Evolutionary conservation across 2,113 vertebrate species (phyloP).

Genomic region (Todiramphus chloris): DNA sequence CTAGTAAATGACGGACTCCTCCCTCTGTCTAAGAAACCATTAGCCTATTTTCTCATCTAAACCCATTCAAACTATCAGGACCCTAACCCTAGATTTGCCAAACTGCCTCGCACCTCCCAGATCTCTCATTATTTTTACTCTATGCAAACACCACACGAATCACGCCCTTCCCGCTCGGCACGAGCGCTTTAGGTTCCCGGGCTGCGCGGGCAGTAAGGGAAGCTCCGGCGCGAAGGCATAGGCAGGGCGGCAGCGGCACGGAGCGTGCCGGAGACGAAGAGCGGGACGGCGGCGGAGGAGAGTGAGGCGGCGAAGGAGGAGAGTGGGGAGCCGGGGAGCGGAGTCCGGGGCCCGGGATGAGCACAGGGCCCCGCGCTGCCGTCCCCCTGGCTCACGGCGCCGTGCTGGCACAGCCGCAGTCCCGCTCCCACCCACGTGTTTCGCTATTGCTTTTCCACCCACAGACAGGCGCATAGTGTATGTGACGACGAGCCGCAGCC

Average conservation of each 20-base stretch:
- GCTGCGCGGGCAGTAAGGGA: background rate
- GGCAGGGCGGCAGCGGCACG: background rate
- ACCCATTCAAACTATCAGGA: background rate
- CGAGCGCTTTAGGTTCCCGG: background rate
- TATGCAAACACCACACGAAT: background rate
- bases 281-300: background rate
- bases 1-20: constrained; percentile 30
- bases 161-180: background rate
- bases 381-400: background rate
- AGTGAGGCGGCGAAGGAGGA: too few relatives aligned
- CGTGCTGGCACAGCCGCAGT: background rate
- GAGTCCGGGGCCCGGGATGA: background rate
- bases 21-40: constrained; percentile 55
- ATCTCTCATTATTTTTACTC: background rate
- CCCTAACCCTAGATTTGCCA: background rate
- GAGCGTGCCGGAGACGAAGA: too few relatives aligned
- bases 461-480: background rate
- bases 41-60: constrained; percentile 23
- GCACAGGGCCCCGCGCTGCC: background rate
- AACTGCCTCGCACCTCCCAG: background rate
- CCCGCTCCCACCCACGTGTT: constrained; percentile 69
- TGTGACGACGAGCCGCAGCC: background rate
- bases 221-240: background rate
- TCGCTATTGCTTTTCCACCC: background rate
- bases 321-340: background rate